Base-by-base conservation (phyloP, 2,888 invertebrate genomes). In the Drosophila monieri region DNA sequence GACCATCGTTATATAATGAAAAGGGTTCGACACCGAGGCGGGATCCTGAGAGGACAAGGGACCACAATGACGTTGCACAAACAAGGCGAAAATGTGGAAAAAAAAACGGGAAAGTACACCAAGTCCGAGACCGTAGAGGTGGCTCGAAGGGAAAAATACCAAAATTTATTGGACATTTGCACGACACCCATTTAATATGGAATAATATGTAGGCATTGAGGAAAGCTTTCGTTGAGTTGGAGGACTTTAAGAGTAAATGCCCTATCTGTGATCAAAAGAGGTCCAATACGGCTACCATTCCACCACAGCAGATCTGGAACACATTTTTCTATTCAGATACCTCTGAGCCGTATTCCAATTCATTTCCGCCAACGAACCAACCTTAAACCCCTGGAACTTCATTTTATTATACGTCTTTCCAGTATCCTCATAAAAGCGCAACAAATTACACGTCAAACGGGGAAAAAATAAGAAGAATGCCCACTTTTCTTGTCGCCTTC, bases 151-250 rank as follows among this genome's bases (percentile, higher is more conserved):
- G 65, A 88, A 85, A 88, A 88, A 88, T 88, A 76, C 70, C 74
- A 60, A 80, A 89, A 90, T 89, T 89, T 89, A 90, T 89, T 89
- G 80, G 89, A 89, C 89, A 88, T 80, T 84, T 79, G 83, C 89
- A 89, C 88, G 88, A 88, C 89, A 86, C 76, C 83, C 77, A 76
- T 84, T 89, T 88, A 81, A 89, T 89, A 15, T 15, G 14, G 12
- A 35, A 35, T 35, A n/a, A 5, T 35, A n/a, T n/a, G 12, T n/a
- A 12, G 12, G 12, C 35, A 6, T 35, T 35, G 25, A 6, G 14
- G 10, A 10, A 15, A 14, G 21, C 21, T 23, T 23, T 5, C 4
- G 21, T 23, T 23, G 21, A 23, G 21, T 23, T 23, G 4, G 21
- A 23, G 35, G 9, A 4, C 12, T n/a, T 35, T 35, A 35, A 35